Conservation (phyloP, 2,113 vertebrate species). For the Suricata suricatta region DNA sequence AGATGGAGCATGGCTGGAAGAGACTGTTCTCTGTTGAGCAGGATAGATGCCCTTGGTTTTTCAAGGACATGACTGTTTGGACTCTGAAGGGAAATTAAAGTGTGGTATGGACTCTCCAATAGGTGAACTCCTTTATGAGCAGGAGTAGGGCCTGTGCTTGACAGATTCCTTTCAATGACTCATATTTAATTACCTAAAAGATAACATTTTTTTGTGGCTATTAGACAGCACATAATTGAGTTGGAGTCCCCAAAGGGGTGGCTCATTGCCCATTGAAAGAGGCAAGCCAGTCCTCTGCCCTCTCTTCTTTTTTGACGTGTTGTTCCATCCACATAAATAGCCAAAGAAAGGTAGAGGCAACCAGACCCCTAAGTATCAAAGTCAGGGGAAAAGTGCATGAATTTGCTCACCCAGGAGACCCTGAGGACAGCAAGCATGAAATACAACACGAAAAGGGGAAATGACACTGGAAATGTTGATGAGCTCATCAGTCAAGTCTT, state of each 20-base stretch:
- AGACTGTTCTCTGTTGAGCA: neutral
- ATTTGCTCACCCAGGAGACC: neutral
- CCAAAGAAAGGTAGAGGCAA: neutral
- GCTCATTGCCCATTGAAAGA: neutral
- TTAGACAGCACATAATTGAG: neutral
- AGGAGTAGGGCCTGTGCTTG: neutral
- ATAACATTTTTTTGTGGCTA: neutral
- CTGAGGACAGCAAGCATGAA: neutral
- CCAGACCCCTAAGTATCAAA: neutral
- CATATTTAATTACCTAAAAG: neutral
- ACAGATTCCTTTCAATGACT: neutral
- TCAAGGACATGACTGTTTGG: neutral
- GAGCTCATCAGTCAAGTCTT: neutral
- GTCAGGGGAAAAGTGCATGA: neutral
- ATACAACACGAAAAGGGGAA: neutral
- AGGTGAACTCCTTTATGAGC: neutral
- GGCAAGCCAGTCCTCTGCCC: neutral
- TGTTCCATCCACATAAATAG: neutral
- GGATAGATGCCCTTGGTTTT: neutral
- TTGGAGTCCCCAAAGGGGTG: neutral
- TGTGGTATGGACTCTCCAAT: neutral
- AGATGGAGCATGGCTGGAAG: accelerated
- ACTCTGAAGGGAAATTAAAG: neutral
- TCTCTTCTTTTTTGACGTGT: neutral
- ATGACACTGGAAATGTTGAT: neutral